Evolutionary conservation across 1,140 invertebrate species (phyloP).

Genomic region (Orius insidiosus): DNA sequence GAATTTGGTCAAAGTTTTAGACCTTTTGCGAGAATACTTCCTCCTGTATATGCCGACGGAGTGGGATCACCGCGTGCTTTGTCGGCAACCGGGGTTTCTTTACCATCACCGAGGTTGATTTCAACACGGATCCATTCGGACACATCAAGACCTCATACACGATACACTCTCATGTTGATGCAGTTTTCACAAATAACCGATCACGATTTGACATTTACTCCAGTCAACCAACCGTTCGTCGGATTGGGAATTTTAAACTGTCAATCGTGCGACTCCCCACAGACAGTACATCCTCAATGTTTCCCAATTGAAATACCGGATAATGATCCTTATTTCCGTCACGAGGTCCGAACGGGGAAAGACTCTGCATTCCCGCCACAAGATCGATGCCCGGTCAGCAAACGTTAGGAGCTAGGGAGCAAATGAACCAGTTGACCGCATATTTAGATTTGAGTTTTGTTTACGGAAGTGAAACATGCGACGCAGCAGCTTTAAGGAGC

Average conservation of each 20-base stretch:
- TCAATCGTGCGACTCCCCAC: slow-evolving; percentile 27
- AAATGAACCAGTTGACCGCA: slow-evolving; percentile 45
- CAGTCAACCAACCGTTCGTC: slow-evolving; percentile 51
- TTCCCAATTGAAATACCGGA: slow-evolving; percentile 36
- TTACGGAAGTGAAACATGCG: slow-evolving; percentile 43
- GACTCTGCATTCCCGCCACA: slow-evolving; percentile 38
- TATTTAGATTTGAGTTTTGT: slow-evolving; percentile 42
- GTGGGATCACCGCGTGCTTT: slow-evolving; percentile 55
- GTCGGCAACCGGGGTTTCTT: slow-evolving; percentile 48
- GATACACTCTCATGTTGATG: slow-evolving; percentile 82
- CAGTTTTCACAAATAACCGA: slow-evolving; percentile 88
- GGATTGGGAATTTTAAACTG: slow-evolving; percentile 30
- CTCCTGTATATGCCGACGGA: slow-evolving; percentile 77
- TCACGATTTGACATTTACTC: slow-evolving; percentile 82
- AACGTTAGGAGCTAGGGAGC: slow-evolving; percentile 37
- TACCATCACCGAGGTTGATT: slow-evolving; percentile 69
- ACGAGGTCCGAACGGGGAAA: slow-evolving; percentile 27
- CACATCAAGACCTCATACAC: slow-evolving; percentile 64
- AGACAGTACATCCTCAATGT: slow-evolving; percentile 34
- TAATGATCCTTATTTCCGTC: slow-evolving; percentile 36
- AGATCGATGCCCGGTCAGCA: slow-evolving; percentile 38
- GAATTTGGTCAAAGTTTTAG: slow-evolving; percentile 68
- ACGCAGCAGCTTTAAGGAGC: slow-evolving; percentile 18
- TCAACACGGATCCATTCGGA: slow-evolving; percentile 76
- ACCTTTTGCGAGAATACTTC: slow-evolving; percentile 67